Evolutionary conservation across 92 coral and sea anemone genomes (phyloP).

Genomic region (Phenganax subtilis): DNA sequence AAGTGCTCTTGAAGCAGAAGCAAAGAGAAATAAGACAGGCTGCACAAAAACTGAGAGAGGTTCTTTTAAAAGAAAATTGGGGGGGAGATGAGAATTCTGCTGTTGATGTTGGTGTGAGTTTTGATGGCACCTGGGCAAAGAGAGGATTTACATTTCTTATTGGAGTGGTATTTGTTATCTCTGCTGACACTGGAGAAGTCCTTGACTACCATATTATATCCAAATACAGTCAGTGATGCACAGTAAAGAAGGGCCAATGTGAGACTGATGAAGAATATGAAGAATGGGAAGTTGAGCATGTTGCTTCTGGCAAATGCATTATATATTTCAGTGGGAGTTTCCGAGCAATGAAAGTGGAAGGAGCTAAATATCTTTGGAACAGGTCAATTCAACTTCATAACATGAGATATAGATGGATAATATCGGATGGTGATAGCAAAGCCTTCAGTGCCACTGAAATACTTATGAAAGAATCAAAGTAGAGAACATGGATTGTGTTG

Average conservation of each 20-base stretch:
- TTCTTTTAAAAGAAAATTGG: too few relatives aligned
- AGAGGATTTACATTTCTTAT: too few relatives aligned
- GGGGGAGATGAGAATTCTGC: background rate
- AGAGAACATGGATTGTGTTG: background rate
- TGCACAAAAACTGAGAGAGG: too few relatives aligned
- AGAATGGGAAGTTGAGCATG: background rate
- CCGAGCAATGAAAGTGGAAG: background rate
- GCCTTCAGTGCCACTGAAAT: background rate
- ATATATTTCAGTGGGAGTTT: too few relatives aligned
- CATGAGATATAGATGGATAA: background rate
- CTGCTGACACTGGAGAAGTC: too few relatives aligned
- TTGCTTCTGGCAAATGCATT: background rate
- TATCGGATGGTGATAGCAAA: background rate
- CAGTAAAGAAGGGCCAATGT: background rate
- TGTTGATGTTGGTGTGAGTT: slow-evolving; percentile 24
- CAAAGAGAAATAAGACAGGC: too few relatives aligned
- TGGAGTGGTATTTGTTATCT: too few relatives aligned
- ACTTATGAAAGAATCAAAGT: background rate
- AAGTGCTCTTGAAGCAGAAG: too few relatives aligned
- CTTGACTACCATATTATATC: background rate
- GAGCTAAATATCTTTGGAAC: background rate
- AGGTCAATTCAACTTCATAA: background rate
- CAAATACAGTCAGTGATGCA: slow-evolving; percentile 41
- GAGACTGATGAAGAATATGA: background rate
- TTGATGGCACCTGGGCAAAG: too few relatives aligned